Conservation (phyloP, 35 echinoderm and acorn worm genomes). For the Anneissia japonica region DNA sequence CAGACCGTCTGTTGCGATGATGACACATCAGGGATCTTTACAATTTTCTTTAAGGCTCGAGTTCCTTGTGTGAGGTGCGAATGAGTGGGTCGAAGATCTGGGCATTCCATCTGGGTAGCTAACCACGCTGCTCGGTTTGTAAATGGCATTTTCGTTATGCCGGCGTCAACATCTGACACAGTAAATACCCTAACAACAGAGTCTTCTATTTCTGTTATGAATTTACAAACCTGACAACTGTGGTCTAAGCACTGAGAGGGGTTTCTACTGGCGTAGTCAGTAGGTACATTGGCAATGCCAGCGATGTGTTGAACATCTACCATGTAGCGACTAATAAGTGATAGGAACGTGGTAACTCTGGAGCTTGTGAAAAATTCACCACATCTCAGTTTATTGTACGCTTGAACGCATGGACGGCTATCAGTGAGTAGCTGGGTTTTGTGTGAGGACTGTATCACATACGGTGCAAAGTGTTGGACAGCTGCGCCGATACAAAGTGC, state of each 20-base stretch:
- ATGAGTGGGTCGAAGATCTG: neutral
- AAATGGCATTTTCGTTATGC: neutral
- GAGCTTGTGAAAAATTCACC: conserved; percentile 5
- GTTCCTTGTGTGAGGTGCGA: neutral
- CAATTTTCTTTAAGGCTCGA: too few species aligned
- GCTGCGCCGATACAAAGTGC: neutral
- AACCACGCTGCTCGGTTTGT: conserved; percentile 6
- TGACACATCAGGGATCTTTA: conserved; percentile 7
- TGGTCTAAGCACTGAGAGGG: neutral
- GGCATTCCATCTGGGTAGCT: conserved; percentile 1
- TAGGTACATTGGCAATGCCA: too few species aligned
- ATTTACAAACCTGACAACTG: neutral
- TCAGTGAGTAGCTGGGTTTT: too few species aligned
- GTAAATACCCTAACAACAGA: too few species aligned
- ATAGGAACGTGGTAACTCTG: neutral
- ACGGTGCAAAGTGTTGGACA: neutral
- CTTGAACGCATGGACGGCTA: too few species aligned
- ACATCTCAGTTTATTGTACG: neutral
- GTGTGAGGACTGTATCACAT: neutral
- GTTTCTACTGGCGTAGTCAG: neutral
- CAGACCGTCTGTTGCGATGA: neutral
- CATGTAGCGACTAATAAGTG: too few species aligned
- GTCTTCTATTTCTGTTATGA: neutral
- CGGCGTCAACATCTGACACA: too few species aligned
- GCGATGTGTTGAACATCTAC: too few species aligned